Conservation (phyloP, 2,113 vertebrate genomes). For the Xenopus laevis region DNA sequence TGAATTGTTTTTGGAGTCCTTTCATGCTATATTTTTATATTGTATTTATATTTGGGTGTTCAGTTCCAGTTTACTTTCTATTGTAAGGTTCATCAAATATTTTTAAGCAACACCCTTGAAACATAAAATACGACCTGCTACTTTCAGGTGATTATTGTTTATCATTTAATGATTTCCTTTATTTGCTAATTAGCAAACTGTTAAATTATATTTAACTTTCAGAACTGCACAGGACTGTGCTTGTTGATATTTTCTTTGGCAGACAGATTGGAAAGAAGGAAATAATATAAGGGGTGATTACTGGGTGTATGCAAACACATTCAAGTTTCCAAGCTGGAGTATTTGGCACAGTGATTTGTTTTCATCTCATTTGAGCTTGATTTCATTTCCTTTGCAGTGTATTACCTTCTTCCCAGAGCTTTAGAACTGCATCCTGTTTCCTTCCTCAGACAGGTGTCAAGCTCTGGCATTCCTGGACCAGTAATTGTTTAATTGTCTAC, state of each 20-base stretch:
- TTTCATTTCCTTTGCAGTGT: slow-evolving; percentile 52
- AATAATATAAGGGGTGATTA: slow-evolving; percentile 54
- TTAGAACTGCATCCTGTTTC: slow-evolving; percentile 58
- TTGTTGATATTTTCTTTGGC: slow-evolving; percentile 49
- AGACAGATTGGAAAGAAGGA: slow-evolving; percentile 54
- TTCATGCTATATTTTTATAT: too few relatives aligned
- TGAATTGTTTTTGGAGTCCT: too few relatives aligned
- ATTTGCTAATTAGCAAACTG: slow-evolving; percentile 15
- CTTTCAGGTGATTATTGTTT: background rate
- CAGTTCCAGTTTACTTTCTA: too few relatives aligned
- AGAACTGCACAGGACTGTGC: slow-evolving; percentile 1
- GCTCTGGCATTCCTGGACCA: slow-evolving; percentile 9
- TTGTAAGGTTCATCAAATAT: too few relatives aligned
- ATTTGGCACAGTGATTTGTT: slow-evolving; percentile 49
- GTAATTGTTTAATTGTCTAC: slow-evolving; percentile 28
- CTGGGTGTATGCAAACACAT: slow-evolving; percentile 47
- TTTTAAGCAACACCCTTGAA: too few relatives aligned
- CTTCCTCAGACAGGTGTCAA: slow-evolving; percentile 48
- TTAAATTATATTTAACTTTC: slow-evolving; percentile 32
- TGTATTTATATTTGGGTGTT: background rate
- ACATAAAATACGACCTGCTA: too few relatives aligned
- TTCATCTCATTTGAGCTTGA: slow-evolving; percentile 40
- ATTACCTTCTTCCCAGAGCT: slow-evolving; percentile 49
- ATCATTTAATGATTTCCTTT: slow-evolving; percentile 41
- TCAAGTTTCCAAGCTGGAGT: slow-evolving; percentile 47